These are phyloP conservation scores for Eudemis profundana DNA, from an alignment of 2,888 invertebrate species.

Conservation along the genomic window DNA sequence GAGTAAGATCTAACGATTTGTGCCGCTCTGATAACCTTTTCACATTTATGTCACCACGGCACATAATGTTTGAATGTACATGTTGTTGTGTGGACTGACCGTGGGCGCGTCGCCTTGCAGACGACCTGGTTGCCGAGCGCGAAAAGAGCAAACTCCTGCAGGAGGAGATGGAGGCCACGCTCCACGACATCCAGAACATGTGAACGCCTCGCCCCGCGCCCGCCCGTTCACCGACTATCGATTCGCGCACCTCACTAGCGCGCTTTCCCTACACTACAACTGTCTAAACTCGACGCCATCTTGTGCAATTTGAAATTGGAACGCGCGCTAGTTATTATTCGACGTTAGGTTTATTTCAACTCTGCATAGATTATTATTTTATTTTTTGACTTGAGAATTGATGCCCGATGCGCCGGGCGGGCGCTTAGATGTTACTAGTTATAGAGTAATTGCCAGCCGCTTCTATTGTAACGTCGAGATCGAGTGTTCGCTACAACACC, in stretches of 20 bases:
- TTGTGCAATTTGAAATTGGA: conserved; percentile 44
- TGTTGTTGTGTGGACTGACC: conserved; percentile 77
- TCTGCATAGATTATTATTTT: conserved; percentile 37
- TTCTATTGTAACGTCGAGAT: conserved; percentile 75
- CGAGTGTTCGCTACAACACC: conserved; percentile 80
- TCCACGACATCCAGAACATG: conserved; percentile 99
- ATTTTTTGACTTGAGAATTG: conserved; percentile 50
- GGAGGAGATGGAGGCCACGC: conserved; percentile 99
- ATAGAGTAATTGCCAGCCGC: conserved; percentile 84
- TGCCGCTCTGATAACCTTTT: conserved; percentile 10
- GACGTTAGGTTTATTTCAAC: conserved; percentile 43
- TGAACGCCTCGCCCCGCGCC: conserved; percentile 84
- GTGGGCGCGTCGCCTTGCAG: conserved; percentile 88
- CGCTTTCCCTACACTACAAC: conserved; percentile 47
- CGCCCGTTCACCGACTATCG: conserved; percentile 49
- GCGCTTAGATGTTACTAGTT: conserved; percentile 76
- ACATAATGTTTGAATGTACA: conserved; percentile 51
- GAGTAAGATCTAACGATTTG: not conserved
- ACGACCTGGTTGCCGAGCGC: conserved; percentile 97
- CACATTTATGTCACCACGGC: conserved; percentile 9
- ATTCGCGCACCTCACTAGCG: conserved; percentile 50
- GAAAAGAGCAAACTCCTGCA: conserved; percentile 98
- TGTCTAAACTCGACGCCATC: conserved; percentile 50
- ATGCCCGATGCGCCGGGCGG: conserved; percentile 64
- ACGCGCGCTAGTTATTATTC: conserved; percentile 32